Percentiles rank a stretch among this genome's conserved stretches.
Conservation (phyloP, 2,888 invertebrate genomes). For the Tyria jacobaeae region DNA sequence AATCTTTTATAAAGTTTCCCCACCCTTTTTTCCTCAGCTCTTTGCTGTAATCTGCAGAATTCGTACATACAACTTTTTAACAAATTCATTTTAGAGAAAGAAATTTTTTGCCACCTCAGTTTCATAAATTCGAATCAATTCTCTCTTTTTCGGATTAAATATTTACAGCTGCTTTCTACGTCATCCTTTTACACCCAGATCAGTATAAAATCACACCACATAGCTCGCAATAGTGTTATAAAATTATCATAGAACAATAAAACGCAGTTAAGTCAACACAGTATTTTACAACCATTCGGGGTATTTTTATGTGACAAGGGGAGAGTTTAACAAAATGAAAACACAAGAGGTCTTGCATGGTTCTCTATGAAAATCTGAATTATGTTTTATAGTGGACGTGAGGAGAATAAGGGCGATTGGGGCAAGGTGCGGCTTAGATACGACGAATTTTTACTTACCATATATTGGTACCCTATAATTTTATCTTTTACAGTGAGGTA, state of each 20-base stretch:
- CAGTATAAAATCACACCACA: constrained; percentile 23
- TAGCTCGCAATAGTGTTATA: constrained; percentile 37
- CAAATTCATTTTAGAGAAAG: no score
- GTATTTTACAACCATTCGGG: constrained; percentile 69
- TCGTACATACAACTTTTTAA: no score
- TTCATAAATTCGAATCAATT: neutral
- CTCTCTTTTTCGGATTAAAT: constrained; percentile 3
- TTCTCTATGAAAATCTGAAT: constrained; percentile 82
- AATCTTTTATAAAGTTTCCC: no score
- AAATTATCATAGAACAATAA: constrained; percentile 49
- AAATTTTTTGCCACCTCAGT: neutral
- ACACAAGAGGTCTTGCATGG: constrained; percentile 63
- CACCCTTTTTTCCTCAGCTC: no score
- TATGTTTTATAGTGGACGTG: constrained; percentile 85
- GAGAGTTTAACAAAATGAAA: constrained; percentile 73
- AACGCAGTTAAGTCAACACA: constrained; percentile 50
- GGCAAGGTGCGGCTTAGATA: constrained; percentile 53
- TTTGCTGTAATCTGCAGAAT: no score
- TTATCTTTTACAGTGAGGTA: no score
- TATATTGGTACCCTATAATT: no score
- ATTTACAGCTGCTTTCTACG: constrained; percentile 10
- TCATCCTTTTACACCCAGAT: constrained; percentile 16
- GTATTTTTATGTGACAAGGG: constrained; percentile 70
- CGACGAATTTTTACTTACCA: constrained; percentile 39
- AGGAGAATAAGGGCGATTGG: constrained; percentile 72